Base-by-base conservation (phyloP, 2,797 vertebrate species). In the Lithobates pipiens region DNA sequence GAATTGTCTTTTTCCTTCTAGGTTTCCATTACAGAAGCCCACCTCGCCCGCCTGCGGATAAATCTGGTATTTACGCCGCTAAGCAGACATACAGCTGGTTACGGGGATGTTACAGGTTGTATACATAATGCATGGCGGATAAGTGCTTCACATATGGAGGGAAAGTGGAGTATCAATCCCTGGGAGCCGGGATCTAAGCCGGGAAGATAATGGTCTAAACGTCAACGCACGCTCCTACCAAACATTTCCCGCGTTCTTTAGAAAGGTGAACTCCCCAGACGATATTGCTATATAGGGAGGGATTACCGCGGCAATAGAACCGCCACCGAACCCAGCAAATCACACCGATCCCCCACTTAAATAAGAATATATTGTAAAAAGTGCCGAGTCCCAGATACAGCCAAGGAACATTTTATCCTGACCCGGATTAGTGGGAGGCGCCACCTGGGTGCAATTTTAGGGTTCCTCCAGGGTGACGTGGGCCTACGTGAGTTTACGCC, bases 91-190 rank as follows among this genome's bases (percentile, higher is more conserved):
- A 21, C 34, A 42, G 36, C 21, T 63, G 23, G 54, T 39, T 61
- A 39, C 2, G 8, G 23, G 76, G 76, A 67, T 18, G 36, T 77
- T 67, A 9, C 61, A 32, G 13, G 63, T 16, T 21, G 39, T 69
- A 68, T 79, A 69, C n/a, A 69, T 69, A 69, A 79, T 69, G 65
- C 27, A 70, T 29, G 50, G 6, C 32, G 65, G 27, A 79, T 27
- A 69, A 50, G 16, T 77, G 76, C 21, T 46, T n/a, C 67, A 27
- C 27, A 50, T 50, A 54, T 71, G 69, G 69, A 71, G 69, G 69
- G 34, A 71, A 71, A 13, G 23, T 27, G 11, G 39, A 67, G 36
- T 29, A 39, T 32, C 18, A 69, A 69, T 70, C 65, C 65, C 77
- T 21, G 25, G 18, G 77, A 79, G 65, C 44, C 29, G 8, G 39